Conservation (phyloP, 2,888 invertebrate species). For the Halocaridina rubra region DNA sequence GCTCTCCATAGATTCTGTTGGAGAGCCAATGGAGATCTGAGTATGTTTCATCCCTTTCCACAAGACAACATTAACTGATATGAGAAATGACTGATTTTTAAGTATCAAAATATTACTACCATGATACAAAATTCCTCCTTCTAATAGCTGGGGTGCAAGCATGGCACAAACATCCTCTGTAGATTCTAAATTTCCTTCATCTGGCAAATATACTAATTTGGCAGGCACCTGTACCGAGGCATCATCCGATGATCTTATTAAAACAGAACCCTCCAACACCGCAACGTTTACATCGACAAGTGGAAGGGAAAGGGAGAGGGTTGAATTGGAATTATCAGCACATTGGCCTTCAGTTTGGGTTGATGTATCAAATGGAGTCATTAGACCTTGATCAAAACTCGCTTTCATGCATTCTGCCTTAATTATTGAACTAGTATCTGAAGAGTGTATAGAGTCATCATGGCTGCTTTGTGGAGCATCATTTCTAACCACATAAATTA, state of each 20-base stretch:
- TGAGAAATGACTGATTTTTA: conserved; percentile 16
- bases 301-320: background rate
- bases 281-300: conserved; percentile 5
- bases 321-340: background rate
- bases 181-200: background rate
- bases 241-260: conserved; percentile 19
- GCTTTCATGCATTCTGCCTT: too few species aligned
- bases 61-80: conserved; percentile 20
- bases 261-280: conserved; percentile 28
- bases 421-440: too few species aligned
- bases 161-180: conserved; percentile 35
- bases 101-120: conserved; percentile 34
- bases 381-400: too few species aligned
- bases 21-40: conserved; percentile 30
- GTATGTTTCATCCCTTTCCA: conserved; percentile 30
- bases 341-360: too few species aligned
- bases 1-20: conserved; percentile 21
- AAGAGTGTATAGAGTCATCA: too few species aligned
- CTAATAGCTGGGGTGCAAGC: conserved; percentile 35
- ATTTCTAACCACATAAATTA: conserved; percentile 36
- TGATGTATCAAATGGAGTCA: too few species aligned
- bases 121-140: conserved; percentile 7
- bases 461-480: too few species aligned
- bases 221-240: conserved; percentile 24
- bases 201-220: conserved; percentile 33